These are phyloP conservation scores for Pterois miles DNA, from an alignment of 2,797 vertebrate species.

Conservation along the genomic window DNA sequence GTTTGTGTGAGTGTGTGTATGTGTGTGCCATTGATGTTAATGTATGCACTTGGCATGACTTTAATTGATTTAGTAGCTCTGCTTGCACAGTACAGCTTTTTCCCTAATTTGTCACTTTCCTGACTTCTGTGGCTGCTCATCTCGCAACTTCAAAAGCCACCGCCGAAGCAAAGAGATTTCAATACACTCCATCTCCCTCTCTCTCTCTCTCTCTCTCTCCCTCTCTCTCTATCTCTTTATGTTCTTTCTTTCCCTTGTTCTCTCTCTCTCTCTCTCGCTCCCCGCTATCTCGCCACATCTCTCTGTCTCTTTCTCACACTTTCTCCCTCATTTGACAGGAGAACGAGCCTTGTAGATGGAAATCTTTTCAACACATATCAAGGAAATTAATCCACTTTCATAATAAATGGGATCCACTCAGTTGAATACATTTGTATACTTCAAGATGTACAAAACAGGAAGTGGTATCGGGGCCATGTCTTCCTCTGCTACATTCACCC, in stretches of 20 bases:
- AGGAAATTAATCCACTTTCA: constrained; percentile 81
- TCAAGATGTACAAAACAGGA: constrained; percentile 81
- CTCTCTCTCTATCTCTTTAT: constrained; percentile 43
- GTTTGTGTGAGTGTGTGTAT: constrained; percentile 26
- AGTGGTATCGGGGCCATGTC: constrained; percentile 71
- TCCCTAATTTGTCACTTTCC: constrained; percentile 85
- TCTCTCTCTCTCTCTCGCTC: constrained; percentile 38
- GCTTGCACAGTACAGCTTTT: constrained; percentile 80
- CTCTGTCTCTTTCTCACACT: constrained; percentile 55
- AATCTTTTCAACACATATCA: constrained; percentile 79
- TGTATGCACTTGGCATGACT: constrained; percentile 80
- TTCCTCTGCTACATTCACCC: constrained; percentile 63
- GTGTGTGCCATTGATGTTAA: constrained; percentile 73
- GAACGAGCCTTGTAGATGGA: constrained; percentile 76
- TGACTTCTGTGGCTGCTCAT: constrained; percentile 82
- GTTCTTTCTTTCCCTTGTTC: constrained; percentile 63
- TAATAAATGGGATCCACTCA: constrained; percentile 77
- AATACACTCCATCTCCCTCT: constrained; percentile 54
- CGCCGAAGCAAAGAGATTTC: constrained; percentile 77
- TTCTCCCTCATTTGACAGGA: constrained; percentile 74
- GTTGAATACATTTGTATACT: constrained; percentile 81
- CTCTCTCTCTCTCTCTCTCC: constrained; percentile 27
- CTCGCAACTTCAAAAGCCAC: constrained; percentile 82
- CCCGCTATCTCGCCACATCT: constrained; percentile 53
- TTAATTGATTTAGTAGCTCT: constrained; percentile 85